Conservation (phyloP, 1,140 invertebrate genomes). For the Bombyx mori region ASM3026992v2 NC_085124.1:12399001-12399500, state of each 20-base stretch:
- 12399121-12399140: no score
- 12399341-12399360: conserved; percentile 74
- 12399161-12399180: no score
- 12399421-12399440: conserved; percentile 72
- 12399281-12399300: conserved; percentile 58
- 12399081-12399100: no score
- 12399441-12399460: conserved; percentile 88
- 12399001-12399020: no score
- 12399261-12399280: conserved; percentile 58
- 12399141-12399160: no score
- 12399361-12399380: conserved; percentile 70
- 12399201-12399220: conserved; percentile 85
- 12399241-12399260: conserved; percentile 77
- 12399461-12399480: conserved; percentile 90
- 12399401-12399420: conserved; percentile 54
- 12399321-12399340: conserved; percentile 59
- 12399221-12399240: conserved; percentile 76
- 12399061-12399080: no score
- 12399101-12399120: no score
- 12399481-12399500: conserved; percentile 81
- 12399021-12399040: no score
- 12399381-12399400: conserved; percentile 60
- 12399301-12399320: conserved; percentile 72
- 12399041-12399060: no score
- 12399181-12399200: conserved; percentile 23